Percentiles rank a stretch among this genome's conserved stretches.
Evolutionary conservation across 2,797 vertebrate species (phyloP).

Genomic region (Acanthopagrus latus): DNA sequence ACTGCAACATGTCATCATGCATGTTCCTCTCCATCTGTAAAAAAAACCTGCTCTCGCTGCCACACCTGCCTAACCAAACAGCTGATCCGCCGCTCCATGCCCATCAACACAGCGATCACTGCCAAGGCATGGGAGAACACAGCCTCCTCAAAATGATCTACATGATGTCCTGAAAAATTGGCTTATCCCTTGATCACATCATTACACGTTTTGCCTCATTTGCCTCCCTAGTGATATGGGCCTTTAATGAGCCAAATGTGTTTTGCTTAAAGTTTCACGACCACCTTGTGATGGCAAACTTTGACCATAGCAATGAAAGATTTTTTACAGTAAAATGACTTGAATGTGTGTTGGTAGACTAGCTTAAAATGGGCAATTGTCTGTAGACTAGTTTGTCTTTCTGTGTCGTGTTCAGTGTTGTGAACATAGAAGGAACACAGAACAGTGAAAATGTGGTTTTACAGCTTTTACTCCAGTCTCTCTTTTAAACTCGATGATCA

Average conservation of each 20-base stretch:
- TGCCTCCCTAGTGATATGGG: constrained; percentile 28
- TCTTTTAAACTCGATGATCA: no score
- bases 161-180: constrained; percentile 53
- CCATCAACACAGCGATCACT: constrained; percentile 29
- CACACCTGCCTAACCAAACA: constrained; percentile 67
- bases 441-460: no score
- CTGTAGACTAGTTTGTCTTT: no score
- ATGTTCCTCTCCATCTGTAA: constrained; percentile 51
- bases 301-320: constrained; percentile 15
- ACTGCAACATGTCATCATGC: constrained; percentile 55
- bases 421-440: no score
- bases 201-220: constrained; percentile 43
- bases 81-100: constrained; percentile 55
- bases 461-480: no score
- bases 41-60: constrained; percentile 50
- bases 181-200: constrained; percentile 39
- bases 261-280: constrained; percentile 43
- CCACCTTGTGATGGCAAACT: constrained; percentile 18
- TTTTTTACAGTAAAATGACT: no score
- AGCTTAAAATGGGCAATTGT: no score
- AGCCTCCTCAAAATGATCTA: constrained; percentile 42
- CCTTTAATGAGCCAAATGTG: constrained; percentile 36
- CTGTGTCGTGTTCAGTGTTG: no score
- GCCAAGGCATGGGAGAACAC: constrained; percentile 35
- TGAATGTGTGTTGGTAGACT: no score